Percentiles rank a stretch among this genome's conserved stretches.
Conservation (phyloP, 2,113 vertebrate species). For the Melanerpes aurifrons region DNA sequence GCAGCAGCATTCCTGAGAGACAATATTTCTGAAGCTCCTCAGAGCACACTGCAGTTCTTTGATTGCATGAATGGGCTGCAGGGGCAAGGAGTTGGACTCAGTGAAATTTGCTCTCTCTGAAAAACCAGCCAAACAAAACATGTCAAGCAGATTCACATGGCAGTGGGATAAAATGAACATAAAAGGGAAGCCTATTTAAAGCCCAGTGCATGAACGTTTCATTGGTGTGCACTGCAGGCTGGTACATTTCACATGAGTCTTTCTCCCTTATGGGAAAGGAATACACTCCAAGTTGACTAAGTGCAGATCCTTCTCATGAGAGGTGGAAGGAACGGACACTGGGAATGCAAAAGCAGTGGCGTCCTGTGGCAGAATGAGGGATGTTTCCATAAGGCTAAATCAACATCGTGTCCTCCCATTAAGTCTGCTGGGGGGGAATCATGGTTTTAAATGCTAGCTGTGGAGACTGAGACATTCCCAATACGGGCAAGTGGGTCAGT, state of each 20-base stretch:
- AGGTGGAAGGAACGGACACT: background rate
- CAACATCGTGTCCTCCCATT: slow-evolving; percentile 41
- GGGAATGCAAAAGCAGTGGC: slow-evolving; percentile 26
- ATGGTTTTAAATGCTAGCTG: slow-evolving; percentile 37
- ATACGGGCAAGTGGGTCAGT: slow-evolving; percentile 35
- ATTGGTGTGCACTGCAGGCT: slow-evolving; percentile 26
- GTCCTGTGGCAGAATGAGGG: background rate
- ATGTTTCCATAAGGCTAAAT: slow-evolving; percentile 50
- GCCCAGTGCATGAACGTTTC: slow-evolving; percentile 41
- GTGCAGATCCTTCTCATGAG: slow-evolving; percentile 17
- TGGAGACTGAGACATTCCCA: slow-evolving; percentile 49
- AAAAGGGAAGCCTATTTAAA: slow-evolving; percentile 46
- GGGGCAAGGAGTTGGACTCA: slow-evolving; percentile 7
- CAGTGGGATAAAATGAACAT: background rate
- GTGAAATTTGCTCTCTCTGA: slow-evolving; percentile 18
- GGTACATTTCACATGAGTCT: background rate
- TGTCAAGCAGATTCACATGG: slow-evolving; percentile 9
- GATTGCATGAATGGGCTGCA: slow-evolving; percentile 56
- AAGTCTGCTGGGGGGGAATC: slow-evolving; percentile 2
- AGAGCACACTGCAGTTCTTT: slow-evolving; percentile 42
- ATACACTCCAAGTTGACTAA: slow-evolving; percentile 4
- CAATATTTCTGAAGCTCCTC: slow-evolving; percentile 51
- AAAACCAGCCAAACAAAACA: slow-evolving; percentile 46
- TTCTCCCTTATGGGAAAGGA: slow-evolving; percentile 28
- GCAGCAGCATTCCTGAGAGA: slow-evolving; percentile 53